These are phyloP conservation scores for Drosophila greeni DNA, from an alignment of 2,888 invertebrate genomes.

Conservation along the genomic window DNA sequence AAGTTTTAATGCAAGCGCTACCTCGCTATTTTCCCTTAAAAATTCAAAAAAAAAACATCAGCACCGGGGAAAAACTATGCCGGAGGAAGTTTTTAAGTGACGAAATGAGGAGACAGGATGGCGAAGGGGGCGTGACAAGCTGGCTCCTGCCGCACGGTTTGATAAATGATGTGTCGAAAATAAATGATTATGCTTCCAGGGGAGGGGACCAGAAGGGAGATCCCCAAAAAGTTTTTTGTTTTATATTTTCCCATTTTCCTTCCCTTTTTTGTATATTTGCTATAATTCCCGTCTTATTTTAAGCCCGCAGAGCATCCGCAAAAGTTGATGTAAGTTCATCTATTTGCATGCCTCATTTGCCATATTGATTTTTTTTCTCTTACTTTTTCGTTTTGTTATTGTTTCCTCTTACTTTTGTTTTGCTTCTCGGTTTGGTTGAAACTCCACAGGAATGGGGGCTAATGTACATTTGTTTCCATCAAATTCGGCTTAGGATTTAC, in stretches of 20 bases:
- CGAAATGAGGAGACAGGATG: constrained; percentile 19
- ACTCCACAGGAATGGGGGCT: neutral
- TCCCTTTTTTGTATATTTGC: constrained; percentile 14
- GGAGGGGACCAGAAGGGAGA: neutral
- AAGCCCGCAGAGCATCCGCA: constrained; percentile 18
- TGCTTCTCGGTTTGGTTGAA: constrained; percentile 14
- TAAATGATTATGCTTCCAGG: constrained; percentile 65
- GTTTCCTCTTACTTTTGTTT: constrained; percentile 16
- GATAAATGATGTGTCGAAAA: constrained; percentile 74
- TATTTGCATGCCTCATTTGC: constrained; percentile 53
- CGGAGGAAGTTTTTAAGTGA: constrained; percentile 34
- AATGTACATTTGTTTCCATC: constrained; percentile 37
- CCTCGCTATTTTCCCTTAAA: constrained; percentile 5
- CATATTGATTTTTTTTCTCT: constrained; percentile 39
- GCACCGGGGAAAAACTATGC: constrained; percentile 26
- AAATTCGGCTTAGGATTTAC: constrained; percentile 25
- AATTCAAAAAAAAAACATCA: constrained; percentile 7
- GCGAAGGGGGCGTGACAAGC: constrained; percentile 45
- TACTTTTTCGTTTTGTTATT: neutral
- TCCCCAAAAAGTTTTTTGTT: constrained; percentile 42
- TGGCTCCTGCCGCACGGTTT: constrained; percentile 41
- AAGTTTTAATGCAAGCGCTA: constrained; percentile 63
- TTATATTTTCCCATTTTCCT: constrained; percentile 37
- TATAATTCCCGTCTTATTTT: constrained; percentile 31
- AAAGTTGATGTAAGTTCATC: constrained; percentile 42